Base-by-base conservation (phyloP, 2,888 invertebrate genomes). In the Idaea straminata region DNA sequence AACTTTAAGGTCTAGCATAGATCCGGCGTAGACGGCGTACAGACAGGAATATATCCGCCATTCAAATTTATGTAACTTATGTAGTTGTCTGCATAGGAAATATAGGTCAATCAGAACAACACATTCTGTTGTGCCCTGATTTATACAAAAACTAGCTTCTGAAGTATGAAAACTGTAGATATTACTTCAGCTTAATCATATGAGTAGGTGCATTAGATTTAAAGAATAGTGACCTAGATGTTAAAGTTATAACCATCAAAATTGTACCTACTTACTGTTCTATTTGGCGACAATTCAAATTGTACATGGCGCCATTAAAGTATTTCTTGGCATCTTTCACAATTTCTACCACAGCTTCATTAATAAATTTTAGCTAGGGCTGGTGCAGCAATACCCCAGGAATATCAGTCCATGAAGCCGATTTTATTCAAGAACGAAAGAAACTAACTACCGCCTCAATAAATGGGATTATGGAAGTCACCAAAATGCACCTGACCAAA, bases 251-350 rank as follows among this genome's bases (percentile, higher is more conserved):
- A 47, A 7, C 47, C 10, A 47, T 47, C 47, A 47, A 47, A 47
- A 47, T 47, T 47, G 5, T 47, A 47, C 4, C 47, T 47, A 10
- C 47, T 4, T 16, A 16, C 35, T 34, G 16, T 59, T 61, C 59
- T 7, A 61, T 66, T 66, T 70, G 70, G 68, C 66, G 61, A 15
- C 62, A 38, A 5, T 59, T 67, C 65, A 67, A 67, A 63, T 62
- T 64, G 61, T 65, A 57, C 61, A 60, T 62, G n/a, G 15, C 58
- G 62, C 47, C 36, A 62, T 63, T 60, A 64, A 35, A 13, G 25
- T 16, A 15, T 62, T 10, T 59, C 63, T 62, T 64, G 60, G 58
- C 64, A 63, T 59, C 15, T 61, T 64, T 13, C 35, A 57, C 47
- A 47, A 47, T 7, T 7, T 47, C 47, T 47, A 10, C 47, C 13